These are phyloP conservation scores for Parauchenoglanis ngamensis DNA, from an alignment of 2,797 vertebrate species.

Conservation along the genomic window DNA sequence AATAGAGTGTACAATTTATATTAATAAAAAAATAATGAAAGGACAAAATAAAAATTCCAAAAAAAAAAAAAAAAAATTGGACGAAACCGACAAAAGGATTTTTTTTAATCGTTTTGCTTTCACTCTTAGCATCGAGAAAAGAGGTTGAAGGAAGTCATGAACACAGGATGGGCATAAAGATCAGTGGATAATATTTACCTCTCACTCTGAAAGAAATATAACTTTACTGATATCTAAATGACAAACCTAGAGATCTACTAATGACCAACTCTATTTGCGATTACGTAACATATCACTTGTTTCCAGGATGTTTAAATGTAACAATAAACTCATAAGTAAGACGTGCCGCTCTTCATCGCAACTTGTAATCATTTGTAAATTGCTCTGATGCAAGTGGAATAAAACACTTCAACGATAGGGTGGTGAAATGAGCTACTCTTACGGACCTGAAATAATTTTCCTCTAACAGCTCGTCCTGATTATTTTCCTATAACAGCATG, in stretches of 20 bases:
- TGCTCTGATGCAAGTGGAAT: background rate
- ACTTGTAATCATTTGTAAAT: background rate
- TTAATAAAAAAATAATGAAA: background rate
- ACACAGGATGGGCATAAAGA: background rate
- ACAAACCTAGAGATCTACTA: background rate
- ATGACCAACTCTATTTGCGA: background rate
- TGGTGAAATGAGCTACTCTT: too few species aligned
- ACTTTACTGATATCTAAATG: background rate
- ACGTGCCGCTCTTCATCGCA: background rate
- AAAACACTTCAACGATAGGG: background rate
- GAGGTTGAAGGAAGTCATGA: background rate
- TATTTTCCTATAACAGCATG: background rate
- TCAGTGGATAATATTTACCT: background rate
- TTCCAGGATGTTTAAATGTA: background rate
- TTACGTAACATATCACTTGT: background rate
- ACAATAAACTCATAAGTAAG: background rate
- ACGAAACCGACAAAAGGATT: background rate
- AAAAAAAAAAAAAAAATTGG: background rate
- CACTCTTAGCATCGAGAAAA: background rate
- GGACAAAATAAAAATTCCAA: background rate
- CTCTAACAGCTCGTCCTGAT: too few species aligned
- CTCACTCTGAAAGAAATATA: background rate
- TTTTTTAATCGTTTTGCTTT: background rate
- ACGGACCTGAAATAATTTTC: too few species aligned
- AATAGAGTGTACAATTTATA: background rate